These are phyloP conservation scores for Eurystomus glaucurus DNA, from an alignment of 2,797 vertebrate genomes.

Conservation along the genomic window DNA sequence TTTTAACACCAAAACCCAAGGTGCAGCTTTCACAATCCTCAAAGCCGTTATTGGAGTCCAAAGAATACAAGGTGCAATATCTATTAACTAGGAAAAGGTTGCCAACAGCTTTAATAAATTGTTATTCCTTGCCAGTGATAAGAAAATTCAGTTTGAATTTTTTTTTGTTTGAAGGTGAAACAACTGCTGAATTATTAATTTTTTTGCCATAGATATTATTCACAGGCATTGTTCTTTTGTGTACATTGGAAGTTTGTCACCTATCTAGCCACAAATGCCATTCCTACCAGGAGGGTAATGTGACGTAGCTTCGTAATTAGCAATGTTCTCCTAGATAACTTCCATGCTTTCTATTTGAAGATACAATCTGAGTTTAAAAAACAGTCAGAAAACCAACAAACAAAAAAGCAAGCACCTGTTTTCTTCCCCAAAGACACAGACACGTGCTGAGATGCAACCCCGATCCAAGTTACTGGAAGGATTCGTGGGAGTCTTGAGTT, in stretches of 20 bases:
- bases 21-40: not conserved
- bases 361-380: not conserved
- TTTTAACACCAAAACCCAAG: not conserved
- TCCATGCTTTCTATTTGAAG: not conserved
- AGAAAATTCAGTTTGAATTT: not conserved
- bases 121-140: not conserved
- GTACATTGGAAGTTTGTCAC: not conserved
- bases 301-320: not conserved
- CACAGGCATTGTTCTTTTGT: not conserved
- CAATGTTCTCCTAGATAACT: not conserved
- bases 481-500: not conserved
- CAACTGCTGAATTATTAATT: not conserved
- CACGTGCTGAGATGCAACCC: not conserved
- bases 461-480: not conserved
- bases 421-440: not conserved
- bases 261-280: not conserved
- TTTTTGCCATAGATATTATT: not conserved
- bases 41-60: not conserved
- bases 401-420: not conserved
- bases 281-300: not conserved
- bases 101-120: not conserved
- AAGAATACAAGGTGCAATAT: not conserved
- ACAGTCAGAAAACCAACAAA: not conserved
- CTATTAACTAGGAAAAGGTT: not conserved
- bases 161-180: not conserved